Percentiles rank a stretch among this genome's conserved stretches.
Evolutionary conservation across 2,113 vertebrate species (phyloP).

Genomic region (Triplophysa rosa): DNA sequence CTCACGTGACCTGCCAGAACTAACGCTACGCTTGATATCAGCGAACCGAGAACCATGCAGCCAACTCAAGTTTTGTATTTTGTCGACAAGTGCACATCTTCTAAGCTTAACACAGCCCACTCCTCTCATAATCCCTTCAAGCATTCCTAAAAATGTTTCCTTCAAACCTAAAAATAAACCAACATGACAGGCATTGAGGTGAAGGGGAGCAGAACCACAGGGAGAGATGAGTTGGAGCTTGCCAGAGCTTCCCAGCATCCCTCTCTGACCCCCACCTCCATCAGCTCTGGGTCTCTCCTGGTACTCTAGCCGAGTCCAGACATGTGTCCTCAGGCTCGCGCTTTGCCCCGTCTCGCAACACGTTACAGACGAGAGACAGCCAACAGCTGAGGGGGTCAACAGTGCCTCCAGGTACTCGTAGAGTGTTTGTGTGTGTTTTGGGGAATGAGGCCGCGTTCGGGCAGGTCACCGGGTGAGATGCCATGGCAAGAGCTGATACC

Average conservation of each 20-base stretch:
- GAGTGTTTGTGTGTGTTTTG: background rate
- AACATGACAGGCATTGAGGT: conserved; percentile 9
- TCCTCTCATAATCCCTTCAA: background rate
- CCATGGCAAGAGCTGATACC: background rate
- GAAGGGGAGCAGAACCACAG: conserved; percentile 7
- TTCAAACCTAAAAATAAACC: conserved; percentile 3
- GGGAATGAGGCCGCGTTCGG: background rate
- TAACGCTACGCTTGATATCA: too few relatives aligned
- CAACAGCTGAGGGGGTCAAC: conserved; percentile 19
- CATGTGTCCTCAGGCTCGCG: conserved; percentile 28
- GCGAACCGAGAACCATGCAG: background rate
- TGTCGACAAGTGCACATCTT: background rate
- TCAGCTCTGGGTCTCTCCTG: background rate
- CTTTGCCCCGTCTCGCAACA: background rate
- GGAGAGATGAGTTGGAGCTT: conserved; percentile 19
- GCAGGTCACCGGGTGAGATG: conserved; percentile 1
- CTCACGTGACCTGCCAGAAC: too few relatives aligned
- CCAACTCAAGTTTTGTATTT: background rate
- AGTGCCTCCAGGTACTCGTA: background rate
- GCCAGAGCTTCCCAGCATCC: background rate
- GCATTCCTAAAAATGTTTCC: conserved; percentile 2
- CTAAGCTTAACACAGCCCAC: background rate
- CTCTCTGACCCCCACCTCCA: conserved; percentile 6
- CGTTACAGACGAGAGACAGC: conserved; percentile 9
- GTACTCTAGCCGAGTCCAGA: conserved; percentile 34